Base-by-base conservation (phyloP, 1,140 invertebrate genomes). In the Scaptodrosophila lebanonensis region DNA sequence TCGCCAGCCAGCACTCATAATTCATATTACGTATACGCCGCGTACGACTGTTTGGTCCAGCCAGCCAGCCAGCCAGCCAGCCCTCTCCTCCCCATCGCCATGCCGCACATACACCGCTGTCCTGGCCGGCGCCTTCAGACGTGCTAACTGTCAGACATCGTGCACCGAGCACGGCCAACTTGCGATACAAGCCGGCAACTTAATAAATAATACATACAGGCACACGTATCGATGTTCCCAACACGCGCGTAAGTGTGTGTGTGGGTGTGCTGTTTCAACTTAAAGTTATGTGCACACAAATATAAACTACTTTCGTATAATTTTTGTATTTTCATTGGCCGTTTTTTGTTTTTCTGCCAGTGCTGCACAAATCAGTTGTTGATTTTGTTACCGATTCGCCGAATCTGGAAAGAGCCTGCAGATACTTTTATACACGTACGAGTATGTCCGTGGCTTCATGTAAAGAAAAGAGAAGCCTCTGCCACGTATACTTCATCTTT, bases 191-290 rank as follows among this genome's bases (percentile, higher is more conserved):
- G 35, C 54, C 43, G 64, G 49, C 47, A 51, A 70, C 61, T 75
- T 61, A 76, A 75, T 75, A 76, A 75, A 75, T 73, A 73, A 73
- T 56, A 48, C 47, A 73, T 66, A 60, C 52, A 65, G n/a, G n/a
- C n/a, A n/a, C n/a, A n/a, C n/a, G n/a, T n/a, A 11, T 44, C 9
- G 11, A 40, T 11, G 7, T 36, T n/a, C n/a, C n/a, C n/a, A n/a
- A n/a, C n/a, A n/a, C n/a, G 30, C 3, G 11, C 2, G 30, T 45
- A 15, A 38, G 11, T 15, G 1, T n/a, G n/a, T n/a, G n/a, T n/a
- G n/a, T n/a, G n/a, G n/a, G n/a, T n/a, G n/a, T n/a, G n/a, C 12
- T n/a, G 40, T 27, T 54, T 29, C 20, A 39, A 51, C 29, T 64
- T 48, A 47, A 58, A 69, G 66, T 33, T 56, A 56, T 68, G 30